phyloP scores from a whole-genome alignment of 2,797 vertebrate genomes.

The Decapterus maruadsi region DNA sequence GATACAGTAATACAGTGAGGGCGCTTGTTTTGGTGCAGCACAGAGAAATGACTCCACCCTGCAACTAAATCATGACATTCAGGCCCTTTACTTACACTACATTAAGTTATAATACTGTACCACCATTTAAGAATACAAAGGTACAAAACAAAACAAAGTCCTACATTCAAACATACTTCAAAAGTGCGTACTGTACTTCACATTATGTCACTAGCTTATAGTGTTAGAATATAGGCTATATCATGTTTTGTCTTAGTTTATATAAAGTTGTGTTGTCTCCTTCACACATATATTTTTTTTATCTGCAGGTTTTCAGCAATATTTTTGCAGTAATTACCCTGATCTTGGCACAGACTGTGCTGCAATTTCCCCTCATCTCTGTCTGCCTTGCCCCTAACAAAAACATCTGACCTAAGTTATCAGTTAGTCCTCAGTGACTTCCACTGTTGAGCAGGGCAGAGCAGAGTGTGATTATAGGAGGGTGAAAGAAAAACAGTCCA shows the following conservation, averaged over 20 bases:
- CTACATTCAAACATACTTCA: neutral
- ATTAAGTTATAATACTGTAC: neutral
- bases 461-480: neutral
- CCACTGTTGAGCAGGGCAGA: neutral
- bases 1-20: neutral
- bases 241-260: neutral
- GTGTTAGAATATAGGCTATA: neutral
- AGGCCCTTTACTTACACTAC: too few species aligned
- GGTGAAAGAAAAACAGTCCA: neutral
- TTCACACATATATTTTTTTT: neutral
- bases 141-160: neutral
- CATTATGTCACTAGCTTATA: neutral
- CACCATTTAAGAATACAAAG: neutral
- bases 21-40: neutral
- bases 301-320: neutral
- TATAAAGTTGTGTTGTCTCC: neutral
- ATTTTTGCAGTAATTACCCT: neutral
- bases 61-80: too few species aligned
- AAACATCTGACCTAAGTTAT: neutral
- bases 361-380: neutral
- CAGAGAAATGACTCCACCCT: neutral
- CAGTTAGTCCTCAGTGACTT: neutral
- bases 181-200: neutral
- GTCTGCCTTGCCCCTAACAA: neutral
- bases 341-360: neutral